Percentiles rank a stretch among this genome's conserved stretches.
phyloP scores from a whole-genome alignment of 2,113 vertebrate genomes.

The Prunella himalayana region DNA sequence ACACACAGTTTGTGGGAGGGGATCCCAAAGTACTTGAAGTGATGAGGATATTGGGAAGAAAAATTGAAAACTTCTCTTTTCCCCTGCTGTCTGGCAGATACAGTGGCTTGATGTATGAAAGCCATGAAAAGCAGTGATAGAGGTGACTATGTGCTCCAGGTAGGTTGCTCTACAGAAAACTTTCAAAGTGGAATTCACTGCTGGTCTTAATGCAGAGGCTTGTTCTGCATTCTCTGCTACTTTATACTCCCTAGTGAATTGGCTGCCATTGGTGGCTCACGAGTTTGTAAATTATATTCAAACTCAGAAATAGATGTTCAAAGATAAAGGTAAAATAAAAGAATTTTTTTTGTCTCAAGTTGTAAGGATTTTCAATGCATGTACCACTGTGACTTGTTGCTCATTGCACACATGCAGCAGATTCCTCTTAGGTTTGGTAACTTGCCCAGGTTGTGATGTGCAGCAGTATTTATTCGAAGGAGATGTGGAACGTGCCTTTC shows the following conservation, averaged over 20 bases:
- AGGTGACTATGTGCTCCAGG: neutral
- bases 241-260: neutral
- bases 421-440: slow-evolving; percentile 11
- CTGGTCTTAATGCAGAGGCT: neutral
- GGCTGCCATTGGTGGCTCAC: neutral
- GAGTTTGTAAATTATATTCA: neutral
- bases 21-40: neutral
- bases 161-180: neutral
- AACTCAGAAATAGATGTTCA: neutral
- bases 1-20: rapidly evolving
- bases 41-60: neutral
- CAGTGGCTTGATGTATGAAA: neutral
- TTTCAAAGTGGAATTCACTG: neutral
- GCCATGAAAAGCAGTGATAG: neutral
- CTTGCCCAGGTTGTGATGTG: slow-evolving; percentile 11
- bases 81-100: neutral
- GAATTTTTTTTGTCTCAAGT: neutral
- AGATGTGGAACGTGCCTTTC: slow-evolving; percentile 19
- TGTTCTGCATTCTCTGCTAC: neutral
- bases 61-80: neutral
- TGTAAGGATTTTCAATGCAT: neutral
- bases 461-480: neutral
- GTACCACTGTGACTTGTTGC: neutral
- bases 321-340: neutral
- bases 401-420: neutral